Conservation (phyloP, 1,140 invertebrate genomes). For the Drosophila punjabiensis region DNA sequence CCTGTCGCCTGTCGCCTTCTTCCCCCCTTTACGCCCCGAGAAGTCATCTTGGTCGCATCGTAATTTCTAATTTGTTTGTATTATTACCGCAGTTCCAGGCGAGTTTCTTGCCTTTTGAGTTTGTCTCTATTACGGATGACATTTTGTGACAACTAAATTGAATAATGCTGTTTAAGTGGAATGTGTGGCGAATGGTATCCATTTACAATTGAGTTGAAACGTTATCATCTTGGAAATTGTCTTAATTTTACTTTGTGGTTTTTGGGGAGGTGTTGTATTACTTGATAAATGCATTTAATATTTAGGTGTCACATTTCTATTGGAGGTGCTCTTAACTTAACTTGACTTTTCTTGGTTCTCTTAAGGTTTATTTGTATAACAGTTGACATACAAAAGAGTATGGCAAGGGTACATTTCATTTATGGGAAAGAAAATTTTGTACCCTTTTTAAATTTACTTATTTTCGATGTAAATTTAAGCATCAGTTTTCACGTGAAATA, state of each 20-base stretch:
- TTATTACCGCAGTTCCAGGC: constrained; percentile 49
- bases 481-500: neutral
- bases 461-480: neutral
- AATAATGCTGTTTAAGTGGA: constrained; percentile 51
- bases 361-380: constrained; percentile 5
- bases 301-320: neutral
- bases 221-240: neutral
- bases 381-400: neutral
- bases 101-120: constrained; percentile 45
- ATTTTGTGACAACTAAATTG: constrained; percentile 50
- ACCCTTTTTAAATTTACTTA: neutral
- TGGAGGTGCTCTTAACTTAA: neutral
- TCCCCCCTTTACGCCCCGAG: neutral
- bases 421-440: neutral
- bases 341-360: neutral
- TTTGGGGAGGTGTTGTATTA: neutral
- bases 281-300: constrained; percentile 6
- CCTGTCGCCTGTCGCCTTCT: neutral
- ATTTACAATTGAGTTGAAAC: constrained; percentile 15
- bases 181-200: constrained; percentile 12
- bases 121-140: constrained; percentile 51
- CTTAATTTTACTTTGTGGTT: constrained; percentile 1
- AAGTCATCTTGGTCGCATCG: constrained; percentile 30
- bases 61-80: constrained; percentile 74
- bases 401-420: neutral